These are phyloP conservation scores for Allygus modestus DNA, from an alignment of 2,888 invertebrate species.

Conservation along the genomic window DNA sequence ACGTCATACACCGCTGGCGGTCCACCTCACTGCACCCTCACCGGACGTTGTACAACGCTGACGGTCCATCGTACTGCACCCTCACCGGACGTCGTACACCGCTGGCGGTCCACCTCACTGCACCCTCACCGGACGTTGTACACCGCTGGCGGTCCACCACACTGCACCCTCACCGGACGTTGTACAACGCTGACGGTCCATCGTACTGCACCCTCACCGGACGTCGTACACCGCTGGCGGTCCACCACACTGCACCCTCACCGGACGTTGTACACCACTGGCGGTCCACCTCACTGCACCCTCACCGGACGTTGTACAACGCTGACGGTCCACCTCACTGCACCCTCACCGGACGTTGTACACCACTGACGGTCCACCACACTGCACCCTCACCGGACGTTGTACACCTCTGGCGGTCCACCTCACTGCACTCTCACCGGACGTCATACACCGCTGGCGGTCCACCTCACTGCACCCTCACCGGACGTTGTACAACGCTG, in stretches of 20 bases:
- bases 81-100: not conserved
- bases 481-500: no score
- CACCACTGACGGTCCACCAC: no score
- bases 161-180: no score
- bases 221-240: not conserved
- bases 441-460: no score
- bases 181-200: not conserved
- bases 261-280: not conserved
- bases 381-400: no score
- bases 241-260: not conserved
- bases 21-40: not conserved
- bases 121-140: not conserved
- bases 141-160: no score
- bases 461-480: no score
- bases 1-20: not conserved
- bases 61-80: no score
- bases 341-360: not conserved
- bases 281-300: not conserved
- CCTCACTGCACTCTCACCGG: no score
- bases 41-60: not conserved
- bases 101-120: not conserved
- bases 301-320: not conserved
- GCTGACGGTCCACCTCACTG: not conserved
- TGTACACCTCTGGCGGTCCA: no score
- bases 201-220: not conserved